These are phyloP conservation scores for Drosophila ironensis DNA, from an alignment of 1,140 invertebrate species.

Conservation along the genomic window DNA sequence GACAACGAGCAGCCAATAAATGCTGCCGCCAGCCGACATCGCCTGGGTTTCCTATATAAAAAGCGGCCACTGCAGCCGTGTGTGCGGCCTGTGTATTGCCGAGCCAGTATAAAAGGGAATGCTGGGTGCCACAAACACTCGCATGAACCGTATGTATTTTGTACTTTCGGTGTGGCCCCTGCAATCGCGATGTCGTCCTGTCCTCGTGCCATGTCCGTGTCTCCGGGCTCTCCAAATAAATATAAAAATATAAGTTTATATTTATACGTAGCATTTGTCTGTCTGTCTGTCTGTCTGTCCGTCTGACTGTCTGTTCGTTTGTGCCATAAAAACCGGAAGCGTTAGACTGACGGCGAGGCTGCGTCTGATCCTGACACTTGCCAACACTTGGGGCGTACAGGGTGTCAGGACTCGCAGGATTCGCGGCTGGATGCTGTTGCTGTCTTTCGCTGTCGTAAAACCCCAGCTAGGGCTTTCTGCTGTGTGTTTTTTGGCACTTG, in stretches of 20 bases:
- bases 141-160: conserved; percentile 37
- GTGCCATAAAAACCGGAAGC: conserved; percentile 73
- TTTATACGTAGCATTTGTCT: conserved; percentile 76
- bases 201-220: conserved; percentile 38
- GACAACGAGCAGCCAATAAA: conserved; percentile 80
- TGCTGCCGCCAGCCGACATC: conserved; percentile 61
- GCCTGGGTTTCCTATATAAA: conserved; percentile 50
- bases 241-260: conserved; percentile 79
- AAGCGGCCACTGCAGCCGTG: conserved; percentile 63
- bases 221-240: conserved; percentile 57
- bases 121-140: conserved; percentile 35
- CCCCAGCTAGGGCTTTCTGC: conserved; percentile 28
- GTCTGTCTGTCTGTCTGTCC: conserved; percentile 53
- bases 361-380: conserved; percentile 74
- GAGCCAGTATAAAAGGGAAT: conserved; percentile 47
- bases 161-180: conserved; percentile 46
- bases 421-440: conserved; percentile 18
- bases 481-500: conserved; percentile 50
- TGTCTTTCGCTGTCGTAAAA: conserved; percentile 49
- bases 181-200: conserved; percentile 34
- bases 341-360: conserved; percentile 50
- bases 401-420: conserved; percentile 43
- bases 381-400: conserved; percentile 71
- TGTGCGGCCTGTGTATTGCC: conserved; percentile 6
- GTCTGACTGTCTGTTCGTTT: too few relatives aligned